Evolutionary conservation across 2,888 invertebrate genomes (phyloP), one percentile per base, ranked within the genome.

Genomic region (Drosophila neonasuta): DNA sequence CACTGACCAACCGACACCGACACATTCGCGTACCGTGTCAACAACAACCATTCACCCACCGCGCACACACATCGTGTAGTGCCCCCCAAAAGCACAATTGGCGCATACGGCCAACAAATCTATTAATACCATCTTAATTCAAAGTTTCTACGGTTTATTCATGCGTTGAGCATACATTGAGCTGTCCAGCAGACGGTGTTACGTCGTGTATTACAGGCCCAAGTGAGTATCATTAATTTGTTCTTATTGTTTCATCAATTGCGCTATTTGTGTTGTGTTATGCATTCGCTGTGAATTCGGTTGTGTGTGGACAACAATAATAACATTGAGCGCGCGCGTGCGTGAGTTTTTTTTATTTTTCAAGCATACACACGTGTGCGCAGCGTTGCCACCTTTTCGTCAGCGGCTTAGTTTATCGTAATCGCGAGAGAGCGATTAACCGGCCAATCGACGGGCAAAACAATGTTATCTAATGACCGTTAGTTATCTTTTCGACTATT

Each of bases 371-470:
- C 55, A 59, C 59, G 50, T 48, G 48, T 11, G 17, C 4, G 30
- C 9, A 3, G 71, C n/a, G 65, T 15, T 71, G 71, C 71, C 71
- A 60, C 29, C 34, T 41, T 10, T 2, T 20, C 20, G 3, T 4
- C 20, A 20, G 30, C 44, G 8, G 30, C 34, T 32, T 32, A 32
- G 15, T 29, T 9, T 52, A 60, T 60, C 45, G 51, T 45, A 51
- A 51, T 30, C 51, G 34, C 10, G 2, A 9, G 17, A 8, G 9
- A 29, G n/a, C 45, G 54, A 55, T 52, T 20, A 36, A 39, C 39
- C 44, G 20, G 5, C 9, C 15, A 41, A 50, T 68, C 52, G 15
- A 13, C 30, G 2, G 41, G 50, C 55, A 24, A 24, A 24, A 24
- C 24, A 24, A 24, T 24, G 32, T 41, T 64, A 60, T 61, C 60